Conservation (phyloP, 2,888 invertebrate genomes). For the Vesta saturnalis region DNA sequence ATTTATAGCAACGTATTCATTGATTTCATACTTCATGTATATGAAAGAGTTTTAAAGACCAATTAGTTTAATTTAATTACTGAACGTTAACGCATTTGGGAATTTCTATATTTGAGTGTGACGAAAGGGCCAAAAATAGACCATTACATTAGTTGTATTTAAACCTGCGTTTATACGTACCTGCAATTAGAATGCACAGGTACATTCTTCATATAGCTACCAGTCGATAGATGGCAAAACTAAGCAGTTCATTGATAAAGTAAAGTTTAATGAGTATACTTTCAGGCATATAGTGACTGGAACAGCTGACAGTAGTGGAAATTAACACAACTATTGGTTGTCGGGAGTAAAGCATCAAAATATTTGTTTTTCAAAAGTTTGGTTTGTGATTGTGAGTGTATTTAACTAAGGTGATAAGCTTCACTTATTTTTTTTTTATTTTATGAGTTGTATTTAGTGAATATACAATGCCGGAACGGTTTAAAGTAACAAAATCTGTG, state of each 20-base stretch:
- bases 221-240: slow-evolving; percentile 21
- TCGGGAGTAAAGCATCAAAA: slow-evolving; percentile 11
- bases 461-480: slow-evolving; percentile 46
- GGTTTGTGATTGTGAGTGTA: slow-evolving; percentile 18
- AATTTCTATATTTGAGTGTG: too few species aligned
- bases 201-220: slow-evolving; percentile 2
- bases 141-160: neutral
- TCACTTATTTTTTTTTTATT: slow-evolving; percentile 12
- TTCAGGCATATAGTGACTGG: neutral
- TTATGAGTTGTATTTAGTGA: slow-evolving; percentile 13
- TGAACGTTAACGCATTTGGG: too few species aligned
- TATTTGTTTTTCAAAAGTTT: slow-evolving; percentile 21
- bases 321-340: slow-evolving; percentile 23
- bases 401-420: slow-evolving; percentile 8
- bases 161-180: neutral
- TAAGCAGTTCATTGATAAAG: slow-evolving; percentile 12
- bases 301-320: slow-evolving; percentile 34
- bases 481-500: slow-evolving; percentile 49
- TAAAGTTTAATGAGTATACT: neutral
- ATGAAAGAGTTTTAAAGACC: too few species aligned
- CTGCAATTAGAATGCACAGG: neutral
- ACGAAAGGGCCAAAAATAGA: neutral
- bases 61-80: too few species aligned
- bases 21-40: too few species aligned
- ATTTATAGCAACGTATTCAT: too few species aligned